These are phyloP conservation scores for Hemibates koningsi DNA, from an alignment of 2,113 vertebrate species.

Conservation along the genomic window DNA sequence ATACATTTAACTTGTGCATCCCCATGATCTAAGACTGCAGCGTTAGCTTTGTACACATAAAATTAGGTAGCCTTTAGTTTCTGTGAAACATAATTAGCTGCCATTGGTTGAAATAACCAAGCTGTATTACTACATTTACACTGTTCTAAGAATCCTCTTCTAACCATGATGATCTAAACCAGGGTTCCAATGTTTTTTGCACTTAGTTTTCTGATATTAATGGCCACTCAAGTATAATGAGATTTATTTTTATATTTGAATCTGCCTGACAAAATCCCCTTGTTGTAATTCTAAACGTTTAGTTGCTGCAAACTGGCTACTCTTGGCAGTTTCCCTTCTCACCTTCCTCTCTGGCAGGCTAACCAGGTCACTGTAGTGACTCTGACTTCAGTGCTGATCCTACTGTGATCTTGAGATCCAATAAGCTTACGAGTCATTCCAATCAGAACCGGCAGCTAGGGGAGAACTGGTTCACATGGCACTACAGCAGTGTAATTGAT, in stretches of 20 bases:
- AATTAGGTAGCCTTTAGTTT: not conserved
- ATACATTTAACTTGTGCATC: not conserved
- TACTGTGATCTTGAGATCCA: not conserved
- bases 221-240: not conserved
- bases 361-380: not conserved
- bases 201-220: not conserved
- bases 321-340: not conserved
- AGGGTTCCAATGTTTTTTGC: not conserved
- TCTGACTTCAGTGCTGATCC: not conserved
- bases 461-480: not conserved
- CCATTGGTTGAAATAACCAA: not conserved
- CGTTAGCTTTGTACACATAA: not conserved
- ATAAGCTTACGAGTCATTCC: not conserved
- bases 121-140: not conserved
- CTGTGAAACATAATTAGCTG: not conserved
- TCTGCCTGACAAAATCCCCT: not conserved
- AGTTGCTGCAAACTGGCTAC: not conserved
- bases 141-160: not conserved
- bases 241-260: not conserved
- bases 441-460: not conserved
- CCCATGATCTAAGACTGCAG: not conserved
- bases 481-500: not conserved
- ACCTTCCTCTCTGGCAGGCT: not conserved
- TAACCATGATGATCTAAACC: not conserved
- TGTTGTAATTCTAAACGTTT: not conserved